Evolutionary conservation across 64 coral and sea anemone species (phyloP), one percentile per base, ranked within the genome.

Genomic region (Acropora tenuis): DNA sequence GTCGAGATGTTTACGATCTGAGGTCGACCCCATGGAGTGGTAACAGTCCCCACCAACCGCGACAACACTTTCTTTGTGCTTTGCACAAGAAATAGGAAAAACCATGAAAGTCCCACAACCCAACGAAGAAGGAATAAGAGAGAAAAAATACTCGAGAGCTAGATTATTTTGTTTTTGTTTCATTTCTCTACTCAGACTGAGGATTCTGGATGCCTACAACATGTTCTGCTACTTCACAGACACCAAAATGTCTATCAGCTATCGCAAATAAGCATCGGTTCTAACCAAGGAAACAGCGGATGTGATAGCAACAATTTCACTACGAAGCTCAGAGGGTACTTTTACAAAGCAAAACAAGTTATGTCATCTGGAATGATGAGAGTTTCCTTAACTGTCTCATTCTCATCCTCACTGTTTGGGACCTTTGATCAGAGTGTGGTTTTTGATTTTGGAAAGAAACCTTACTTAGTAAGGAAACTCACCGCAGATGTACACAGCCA

Each of bases 381-480:
- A 20, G 17, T 85, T 4, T 69, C 82, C 46, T 18, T 92, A 0
- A 77, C 50, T 0, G 57, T 92, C 18, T 43, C 80, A 3, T 86
- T 92, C 20, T 5, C 52, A 16, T 76, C 91, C 0, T 50, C 19
- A 3, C 9, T 93, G 76, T 93, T 78, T 87, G 83, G 91, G 15
- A 93, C 83, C 75, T 97, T 97, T 88, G 73, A 84, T 13, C 95
- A 97, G 60, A 65, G 92, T 52, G 50, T 97, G 41, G 47, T 97
- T 76, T 94, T 97, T 19, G 92, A 97, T 58, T 97, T 97, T 84
- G 92, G 88, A 20, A 87, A 47, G 19, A 74, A 88, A 45, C 55
- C 82, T 0, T 88, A 66, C 30, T 77, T 97, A 1, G 80, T 94
- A 42, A 67, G 94, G 75, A 92, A n/a, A 8, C 86, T 97, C 41